Percentiles rank a stretch among this genome's conserved stretches.
Evolutionary conservation across 2,888 invertebrate species (phyloP).

Genomic region (Tipula lateralis): DNA sequence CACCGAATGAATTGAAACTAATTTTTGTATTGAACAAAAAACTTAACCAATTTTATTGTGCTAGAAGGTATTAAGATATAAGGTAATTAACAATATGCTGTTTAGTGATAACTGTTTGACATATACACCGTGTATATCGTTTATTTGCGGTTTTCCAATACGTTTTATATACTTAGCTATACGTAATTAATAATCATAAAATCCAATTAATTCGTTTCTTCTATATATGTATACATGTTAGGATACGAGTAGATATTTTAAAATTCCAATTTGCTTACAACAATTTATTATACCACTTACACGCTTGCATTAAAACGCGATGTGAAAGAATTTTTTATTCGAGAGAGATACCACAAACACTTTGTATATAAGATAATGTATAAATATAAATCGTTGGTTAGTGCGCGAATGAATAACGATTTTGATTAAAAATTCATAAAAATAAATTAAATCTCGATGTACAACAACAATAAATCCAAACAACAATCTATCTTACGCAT

Average conservation of each 20-base stretch:
- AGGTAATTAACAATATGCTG: background rate
- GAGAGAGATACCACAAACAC: conserved; percentile 7
- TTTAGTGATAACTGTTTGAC: background rate
- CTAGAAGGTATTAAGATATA: background rate
- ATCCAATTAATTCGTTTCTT: conserved; percentile 24
- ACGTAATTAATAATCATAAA: conserved; percentile 7
- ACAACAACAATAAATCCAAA: background rate
- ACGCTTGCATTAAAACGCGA: background rate
- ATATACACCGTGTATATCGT: background rate
- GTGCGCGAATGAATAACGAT: background rate
- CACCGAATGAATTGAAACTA: background rate
- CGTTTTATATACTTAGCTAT: background rate
- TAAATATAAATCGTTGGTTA: background rate
- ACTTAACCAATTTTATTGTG: background rate
- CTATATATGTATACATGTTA: background rate
- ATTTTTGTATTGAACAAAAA: background rate
- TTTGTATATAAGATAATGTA: background rate
- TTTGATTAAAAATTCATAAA: conserved; percentile 15
- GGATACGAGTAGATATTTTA: background rate
- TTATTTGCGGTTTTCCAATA: background rate
- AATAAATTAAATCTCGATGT: conserved; percentile 14
- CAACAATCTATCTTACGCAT: background rate
- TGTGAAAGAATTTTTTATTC: background rate
- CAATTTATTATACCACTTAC: conserved; percentile 9
- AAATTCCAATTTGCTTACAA: background rate